Conservation (phyloP, 2,888 invertebrate species). For the Meteorus cinctellus region DNA sequence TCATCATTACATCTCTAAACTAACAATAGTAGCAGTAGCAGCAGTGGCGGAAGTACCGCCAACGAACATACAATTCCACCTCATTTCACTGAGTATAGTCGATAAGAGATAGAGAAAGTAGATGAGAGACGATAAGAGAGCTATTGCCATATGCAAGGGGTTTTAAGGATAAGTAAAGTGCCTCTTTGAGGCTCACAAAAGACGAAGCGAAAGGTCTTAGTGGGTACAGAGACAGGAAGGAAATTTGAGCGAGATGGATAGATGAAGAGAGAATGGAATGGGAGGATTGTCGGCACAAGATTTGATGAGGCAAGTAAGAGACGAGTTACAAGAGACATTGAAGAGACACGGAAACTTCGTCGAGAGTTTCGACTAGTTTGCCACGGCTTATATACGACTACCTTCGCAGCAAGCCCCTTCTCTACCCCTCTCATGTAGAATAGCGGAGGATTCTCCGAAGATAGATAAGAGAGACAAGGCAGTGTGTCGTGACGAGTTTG, state of each 20-base stretch:
- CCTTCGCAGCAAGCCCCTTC: neutral
- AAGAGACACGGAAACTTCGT: conserved; percentile 20
- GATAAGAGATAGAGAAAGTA: conserved; percentile 6
- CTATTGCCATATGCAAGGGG: neutral
- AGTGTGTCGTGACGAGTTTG: conserved; percentile 38
- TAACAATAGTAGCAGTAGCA: conserved; percentile 47
- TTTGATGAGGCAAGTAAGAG: conserved; percentile 38
- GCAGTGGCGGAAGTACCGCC: conserved; percentile 38
- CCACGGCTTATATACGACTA: conserved; percentile 36
- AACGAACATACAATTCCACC: neutral
- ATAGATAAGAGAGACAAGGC: conserved; percentile 23
- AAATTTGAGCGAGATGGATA: conserved; percentile 3
- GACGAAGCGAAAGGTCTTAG: neutral
- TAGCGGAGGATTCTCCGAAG: conserved; percentile 16
- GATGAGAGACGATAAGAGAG: neutral
- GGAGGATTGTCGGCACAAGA: conserved; percentile 5
- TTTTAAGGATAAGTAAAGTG: neutral
- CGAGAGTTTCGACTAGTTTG: conserved; percentile 45
- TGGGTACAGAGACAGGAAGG: neutral
- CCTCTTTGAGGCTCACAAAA: neutral
- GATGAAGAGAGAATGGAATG: neutral
- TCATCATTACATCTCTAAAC: conserved; percentile 25
- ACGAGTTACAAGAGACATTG: conserved; percentile 31
- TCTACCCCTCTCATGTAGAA: neutral
- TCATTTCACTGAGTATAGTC: neutral